Base-by-base conservation (phyloP, 2,113 vertebrate species). In the Empidonax traillii region DNA sequence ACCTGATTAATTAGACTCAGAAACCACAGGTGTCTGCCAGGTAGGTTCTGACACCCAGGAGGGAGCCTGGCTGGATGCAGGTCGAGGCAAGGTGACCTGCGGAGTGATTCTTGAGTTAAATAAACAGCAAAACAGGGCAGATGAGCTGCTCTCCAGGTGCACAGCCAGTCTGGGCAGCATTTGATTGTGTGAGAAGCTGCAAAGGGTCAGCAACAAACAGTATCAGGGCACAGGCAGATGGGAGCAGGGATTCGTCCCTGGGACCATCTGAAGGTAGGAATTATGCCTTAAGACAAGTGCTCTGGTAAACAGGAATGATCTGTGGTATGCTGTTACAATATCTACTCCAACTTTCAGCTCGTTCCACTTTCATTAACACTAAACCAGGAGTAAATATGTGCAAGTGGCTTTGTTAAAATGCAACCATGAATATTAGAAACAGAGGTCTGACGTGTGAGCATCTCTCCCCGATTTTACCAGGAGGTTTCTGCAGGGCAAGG, bases 271-370 rank as follows among this genome's bases (percentile, higher is more conserved):
- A 61, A 69, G 23, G 17, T 3, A 49, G 23, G n/a, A 86, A 56
- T 31, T 31, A 49, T 43, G 14, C 24, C 27, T 17, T 24, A 41
- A 75, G 49, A 68, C 33, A 81, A 66, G 3, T 14, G 19, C 39
- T 56, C 28, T 28, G 20, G 24, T 43, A 51, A 62, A 23, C 8
- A 69, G 47, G 37, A 91, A 46, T 46, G 8, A 59, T 51, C 66
- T 62, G 14, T 24, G 20, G 41, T 67, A 30, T 0, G 6, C 33
- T 67, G 43, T 25, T 12, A 11, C 5, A 15, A 63, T 0, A 0
- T 27, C 79, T n/a, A 35, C 39, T 56, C 52, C 59, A 74, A 25
- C 35, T 78, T 85, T 39, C 87, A 81, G 33, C 25, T 71, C 35
- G 18, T 75, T 72, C 20, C 21, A 27, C 24, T 39, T 87, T 17